These are phyloP conservation scores for Abscondita cerata DNA, from an alignment of 2,888 invertebrate genomes.

Conservation along the genomic window DNA sequence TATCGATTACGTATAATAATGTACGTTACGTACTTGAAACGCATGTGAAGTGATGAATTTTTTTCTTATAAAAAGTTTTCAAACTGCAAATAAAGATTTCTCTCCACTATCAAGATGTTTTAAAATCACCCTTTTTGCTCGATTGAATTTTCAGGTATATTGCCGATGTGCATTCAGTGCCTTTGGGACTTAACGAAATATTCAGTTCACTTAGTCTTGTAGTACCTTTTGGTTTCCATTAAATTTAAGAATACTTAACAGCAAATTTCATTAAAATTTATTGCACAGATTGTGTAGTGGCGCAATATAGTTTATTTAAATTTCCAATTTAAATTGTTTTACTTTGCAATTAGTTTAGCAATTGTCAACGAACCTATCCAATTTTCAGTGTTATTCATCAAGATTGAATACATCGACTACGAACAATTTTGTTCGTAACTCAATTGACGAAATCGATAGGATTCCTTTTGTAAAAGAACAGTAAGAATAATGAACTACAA, in stretches of 20 bases:
- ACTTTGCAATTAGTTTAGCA: constrained; percentile 44
- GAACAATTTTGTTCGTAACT: constrained; percentile 45
- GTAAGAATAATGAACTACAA: constrained; percentile 49
- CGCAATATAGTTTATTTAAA: too few species aligned
- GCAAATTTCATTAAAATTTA: too few species aligned
- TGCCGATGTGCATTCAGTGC: constrained; percentile 20
- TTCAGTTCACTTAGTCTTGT: constrained; percentile 22
- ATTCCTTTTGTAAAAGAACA: constrained; percentile 48
- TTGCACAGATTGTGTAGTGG: too few species aligned
- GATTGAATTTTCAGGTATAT: constrained; percentile 18
- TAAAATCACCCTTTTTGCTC: constrained; percentile 13
- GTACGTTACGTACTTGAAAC: not conserved
- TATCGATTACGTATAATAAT: too few species aligned
- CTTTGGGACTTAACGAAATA: constrained; percentile 17
- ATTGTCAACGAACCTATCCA: constrained; percentile 46
- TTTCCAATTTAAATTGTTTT: constrained; percentile 7
- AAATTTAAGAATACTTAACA: too few species aligned
- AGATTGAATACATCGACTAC: constrained; percentile 47
- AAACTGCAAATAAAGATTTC: not conserved
- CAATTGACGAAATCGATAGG: constrained; percentile 49
- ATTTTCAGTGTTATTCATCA: constrained; percentile 49
- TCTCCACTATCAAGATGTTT: not conserved
- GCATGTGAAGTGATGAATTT: too few species aligned
- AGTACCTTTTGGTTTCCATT: constrained; percentile 21
- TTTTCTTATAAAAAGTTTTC: not conserved